Conservation (phyloP, 2,797 vertebrate genomes). For the Platyrinchus mystaceus region DNA sequence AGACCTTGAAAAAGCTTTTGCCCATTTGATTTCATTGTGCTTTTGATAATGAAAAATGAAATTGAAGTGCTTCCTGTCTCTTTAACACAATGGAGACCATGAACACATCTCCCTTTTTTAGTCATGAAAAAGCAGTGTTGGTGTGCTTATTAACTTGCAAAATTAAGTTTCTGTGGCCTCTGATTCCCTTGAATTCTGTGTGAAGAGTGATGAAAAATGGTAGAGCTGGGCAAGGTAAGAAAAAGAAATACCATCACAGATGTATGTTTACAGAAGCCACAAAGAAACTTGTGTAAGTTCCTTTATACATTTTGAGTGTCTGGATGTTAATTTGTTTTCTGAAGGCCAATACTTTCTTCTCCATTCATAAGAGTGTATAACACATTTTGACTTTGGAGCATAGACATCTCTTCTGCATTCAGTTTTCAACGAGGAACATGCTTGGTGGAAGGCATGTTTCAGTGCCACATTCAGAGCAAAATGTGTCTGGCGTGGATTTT, state of each 20-base stretch:
- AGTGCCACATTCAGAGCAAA: not conserved
- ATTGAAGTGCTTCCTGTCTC: not conserved
- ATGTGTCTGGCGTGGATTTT: not conserved
- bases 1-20: conserved; percentile 13
- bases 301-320: not conserved
- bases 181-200: not conserved
- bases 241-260: not conserved
- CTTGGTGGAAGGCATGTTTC: not conserved
- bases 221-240: not conserved
- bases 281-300: not conserved
- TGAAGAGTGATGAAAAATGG: not conserved
- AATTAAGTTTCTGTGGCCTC: not conserved
- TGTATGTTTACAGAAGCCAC: not conserved
- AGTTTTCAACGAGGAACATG: not conserved
- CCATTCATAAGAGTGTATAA: not conserved
- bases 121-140: not conserved
- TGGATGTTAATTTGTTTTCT: not conserved
- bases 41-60: not conserved
- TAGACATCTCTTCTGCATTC: not conserved
- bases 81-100: not conserved
- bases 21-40: not conserved
- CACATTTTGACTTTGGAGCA: not conserved
- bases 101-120: not conserved
- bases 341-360: not conserved
- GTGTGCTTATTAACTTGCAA: not conserved